Evolutionary conservation across 92 coral and sea anemone genomes (phyloP).

Genomic region (Phenganax stokvisi): DNA sequence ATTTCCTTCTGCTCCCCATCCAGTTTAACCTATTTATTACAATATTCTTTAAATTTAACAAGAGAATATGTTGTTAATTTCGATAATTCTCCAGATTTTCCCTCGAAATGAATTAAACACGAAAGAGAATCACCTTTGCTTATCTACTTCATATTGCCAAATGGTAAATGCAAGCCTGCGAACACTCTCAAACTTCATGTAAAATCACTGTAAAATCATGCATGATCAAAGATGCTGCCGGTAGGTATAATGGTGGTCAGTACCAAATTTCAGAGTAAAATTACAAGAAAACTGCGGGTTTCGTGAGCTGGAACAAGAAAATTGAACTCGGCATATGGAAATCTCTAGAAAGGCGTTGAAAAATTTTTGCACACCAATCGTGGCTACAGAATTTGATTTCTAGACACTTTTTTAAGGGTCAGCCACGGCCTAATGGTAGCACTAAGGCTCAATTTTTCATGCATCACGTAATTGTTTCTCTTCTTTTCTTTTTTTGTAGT

Average conservation of each 20-base stretch:
- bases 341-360: neutral
- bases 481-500: neutral
- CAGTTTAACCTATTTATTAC: neutral
- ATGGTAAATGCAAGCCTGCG: neutral
- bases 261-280: neutral
- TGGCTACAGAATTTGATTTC: neutral
- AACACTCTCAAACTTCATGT: neutral
- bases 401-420: no score
- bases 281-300: neutral
- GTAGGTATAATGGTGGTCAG: neutral
- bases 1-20: neutral
- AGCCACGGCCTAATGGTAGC: neutral
- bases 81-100: constrained; percentile 4
- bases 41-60: neutral
- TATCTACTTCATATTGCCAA: neutral
- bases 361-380: neutral
- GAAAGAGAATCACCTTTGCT: constrained; percentile 7
- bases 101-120: constrained; percentile 16
- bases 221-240: neutral
- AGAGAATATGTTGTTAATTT: neutral
- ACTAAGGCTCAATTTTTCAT: neutral
- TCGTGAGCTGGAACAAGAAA: constrained; percentile 4
- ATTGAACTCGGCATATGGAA: constrained; percentile 6
- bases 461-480: neutral
- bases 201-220: neutral